Conservation (phyloP, 2,797 vertebrate genomes). For the Eidolon dupreanum region DNA sequence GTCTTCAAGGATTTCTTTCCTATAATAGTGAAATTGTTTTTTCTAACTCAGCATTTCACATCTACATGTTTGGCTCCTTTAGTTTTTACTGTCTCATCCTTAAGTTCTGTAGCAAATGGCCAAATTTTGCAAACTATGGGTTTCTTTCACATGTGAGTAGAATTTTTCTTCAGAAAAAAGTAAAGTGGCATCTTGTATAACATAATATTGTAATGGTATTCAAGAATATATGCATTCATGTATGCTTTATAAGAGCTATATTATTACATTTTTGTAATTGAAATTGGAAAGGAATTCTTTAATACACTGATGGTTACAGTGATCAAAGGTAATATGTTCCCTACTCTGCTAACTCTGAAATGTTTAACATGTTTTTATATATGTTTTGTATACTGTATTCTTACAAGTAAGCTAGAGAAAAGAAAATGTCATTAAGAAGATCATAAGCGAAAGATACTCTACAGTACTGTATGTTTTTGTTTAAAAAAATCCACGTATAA, state of each 20-base stretch:
- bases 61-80: background rate
- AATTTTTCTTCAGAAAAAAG: background rate
- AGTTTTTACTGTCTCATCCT: slow-evolving; percentile 44
- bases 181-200: background rate
- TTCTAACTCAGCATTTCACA: background rate
- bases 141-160: background rate
- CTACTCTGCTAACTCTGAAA: background rate
- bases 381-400: background rate
- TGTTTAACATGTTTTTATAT: background rate
- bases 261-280: slow-evolving; percentile 31
- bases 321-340: background rate
- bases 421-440: background rate
- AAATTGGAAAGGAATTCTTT: background rate
- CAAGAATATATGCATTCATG: background rate
- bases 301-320: background rate
- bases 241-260: background rate
- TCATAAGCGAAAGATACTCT: background rate
- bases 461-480: background rate
- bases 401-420: background rate
- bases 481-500: background rate
- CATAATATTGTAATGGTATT: background rate
- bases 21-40: background rate
- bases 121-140: background rate
- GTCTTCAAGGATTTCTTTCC: background rate
- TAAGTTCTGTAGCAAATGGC: background rate